A percentile compares a stretch with the other conserved stretches of the same genome.
Conservation (phyloP, 2,888 invertebrate genomes). For the Hirtodrosophila cameraria region DNA sequence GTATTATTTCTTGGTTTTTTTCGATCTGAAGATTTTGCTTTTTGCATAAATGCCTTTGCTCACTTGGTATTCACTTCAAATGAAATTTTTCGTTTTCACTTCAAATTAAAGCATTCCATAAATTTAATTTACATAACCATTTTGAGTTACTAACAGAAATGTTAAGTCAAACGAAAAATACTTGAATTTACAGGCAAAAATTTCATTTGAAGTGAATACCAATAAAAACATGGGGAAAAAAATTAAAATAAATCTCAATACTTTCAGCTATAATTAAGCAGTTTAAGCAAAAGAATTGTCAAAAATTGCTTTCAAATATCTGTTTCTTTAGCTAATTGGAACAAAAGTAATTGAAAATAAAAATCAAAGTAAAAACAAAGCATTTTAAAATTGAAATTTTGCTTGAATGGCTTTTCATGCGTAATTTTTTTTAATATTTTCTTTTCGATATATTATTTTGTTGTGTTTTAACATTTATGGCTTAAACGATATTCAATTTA, state of each 20-base stretch:
- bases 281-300: too few species aligned
- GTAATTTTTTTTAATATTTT: slow-evolving; percentile 22
- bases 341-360: background rate
- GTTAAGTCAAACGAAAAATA: too few species aligned
- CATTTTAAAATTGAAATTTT: slow-evolving; percentile 14
- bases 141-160: too few species aligned
- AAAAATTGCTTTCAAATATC: background rate
- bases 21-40: too few species aligned
- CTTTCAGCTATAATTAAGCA: background rate
- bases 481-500: slow-evolving; percentile 66
- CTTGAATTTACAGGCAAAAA: too few species aligned
- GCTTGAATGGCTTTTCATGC: slow-evolving; percentile 27
- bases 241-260: background rate
- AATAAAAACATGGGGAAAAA: too few species aligned
- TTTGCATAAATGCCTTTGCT: too few species aligned
- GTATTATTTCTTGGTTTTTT: slow-evolving; percentile 12
- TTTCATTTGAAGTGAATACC: too few species aligned
- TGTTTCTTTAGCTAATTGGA: slow-evolving; percentile 1
- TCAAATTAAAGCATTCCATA: too few species aligned
- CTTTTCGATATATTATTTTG: slow-evolving; percentile 22
- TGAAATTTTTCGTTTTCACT: too few species aligned
- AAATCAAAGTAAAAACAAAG: slow-evolving; percentile 10
- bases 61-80: too few species aligned
- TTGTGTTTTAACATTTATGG: slow-evolving; percentile 56
- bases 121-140: too few species aligned